Evolutionary conservation across 2,888 invertebrate genomes (phyloP), one percentile per base, ranked within the genome.

Genomic region (Coenonympha arcania): DNA sequence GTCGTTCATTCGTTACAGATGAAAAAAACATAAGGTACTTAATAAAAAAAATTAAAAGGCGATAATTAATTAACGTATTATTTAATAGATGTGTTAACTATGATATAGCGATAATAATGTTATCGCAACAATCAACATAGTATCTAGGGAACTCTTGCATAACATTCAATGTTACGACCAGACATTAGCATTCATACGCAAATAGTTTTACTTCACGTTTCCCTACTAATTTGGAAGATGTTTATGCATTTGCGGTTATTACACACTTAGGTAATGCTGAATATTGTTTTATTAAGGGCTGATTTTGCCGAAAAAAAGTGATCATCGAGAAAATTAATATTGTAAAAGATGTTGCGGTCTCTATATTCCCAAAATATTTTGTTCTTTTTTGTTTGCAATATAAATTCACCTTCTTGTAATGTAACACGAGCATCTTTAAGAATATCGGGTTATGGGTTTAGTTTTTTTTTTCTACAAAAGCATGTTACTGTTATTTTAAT

Each of bases 151-250:
- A 19, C 5, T 22, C 11, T 39, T 39, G 15, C 39, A 22, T 39
- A 39, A 39, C 4, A 39, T 3, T 15, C 4, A 15, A 24, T 16
- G 60, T 64, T 61, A 60, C 58, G 53, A 59, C 66, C 56, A 61
- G 60, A 63, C 45, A 57, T 66, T 69, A 69, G 64, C 69, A 50
- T 22, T 34, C 33, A 34, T 44, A 60, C 60, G 69, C 58, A 53
- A 70, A 72, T 57, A 54, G 59, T 56, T 64, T 63, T 63, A 64
- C 52, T 72, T 69, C 66, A 61, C 64, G 48, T 11, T 13, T 28
- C 15, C 39, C 39, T 50, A 65, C 63, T 66, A 71, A 66, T 33
- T 45, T 33, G 20, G 16, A 19, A 48, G n/a, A 36, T 16, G 42
- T 45, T 31, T 41, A 45, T 49, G 26, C 43, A 26, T 19, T 26